phyloP scores from a whole-genome alignment of 2,797 vertebrate genomes.

The Otolemur crassicaudatus region DNA sequence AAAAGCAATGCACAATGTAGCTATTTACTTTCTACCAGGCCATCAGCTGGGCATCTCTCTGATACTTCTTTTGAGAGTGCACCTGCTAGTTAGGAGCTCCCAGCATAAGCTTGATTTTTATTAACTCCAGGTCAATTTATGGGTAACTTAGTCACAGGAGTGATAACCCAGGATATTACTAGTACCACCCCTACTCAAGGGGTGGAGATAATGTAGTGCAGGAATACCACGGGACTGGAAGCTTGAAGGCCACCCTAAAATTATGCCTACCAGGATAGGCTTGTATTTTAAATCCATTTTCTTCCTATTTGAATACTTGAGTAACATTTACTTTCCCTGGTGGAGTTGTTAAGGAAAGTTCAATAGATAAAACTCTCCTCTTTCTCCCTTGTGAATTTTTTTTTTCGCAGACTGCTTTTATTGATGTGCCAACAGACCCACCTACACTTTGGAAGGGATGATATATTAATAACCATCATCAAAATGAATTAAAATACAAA shows the following conservation, averaged over 20 bases:
- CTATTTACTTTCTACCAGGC: background rate
- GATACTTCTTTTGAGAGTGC: background rate
- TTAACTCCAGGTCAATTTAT: background rate
- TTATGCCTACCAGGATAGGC: background rate
- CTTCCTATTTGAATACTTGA: background rate
- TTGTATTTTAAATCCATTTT: background rate
- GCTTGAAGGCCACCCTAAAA: background rate
- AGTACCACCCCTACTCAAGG: background rate
- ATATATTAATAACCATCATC: slow-evolving; percentile 64
- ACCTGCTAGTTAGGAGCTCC: background rate
- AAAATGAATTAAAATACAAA: slow-evolving; percentile 55
- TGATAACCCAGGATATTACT: background rate
- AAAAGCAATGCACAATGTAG: background rate
- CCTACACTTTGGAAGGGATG: slow-evolving; percentile 50
- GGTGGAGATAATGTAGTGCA: background rate
- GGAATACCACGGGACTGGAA: too few relatives aligned
- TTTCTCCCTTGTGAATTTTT: background rate
- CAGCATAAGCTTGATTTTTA: background rate
- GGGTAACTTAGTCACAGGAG: background rate
- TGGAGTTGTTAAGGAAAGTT: background rate
- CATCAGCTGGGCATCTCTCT: background rate
- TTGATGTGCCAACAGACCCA: slow-evolving; percentile 75
- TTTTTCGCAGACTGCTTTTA: too few relatives aligned
- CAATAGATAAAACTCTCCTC: background rate
- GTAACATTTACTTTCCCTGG: background rate